Evolutionary conservation across 2,797 vertebrate genomes (phyloP).

Genomic region (Pyrocephalus nanus): DNA sequence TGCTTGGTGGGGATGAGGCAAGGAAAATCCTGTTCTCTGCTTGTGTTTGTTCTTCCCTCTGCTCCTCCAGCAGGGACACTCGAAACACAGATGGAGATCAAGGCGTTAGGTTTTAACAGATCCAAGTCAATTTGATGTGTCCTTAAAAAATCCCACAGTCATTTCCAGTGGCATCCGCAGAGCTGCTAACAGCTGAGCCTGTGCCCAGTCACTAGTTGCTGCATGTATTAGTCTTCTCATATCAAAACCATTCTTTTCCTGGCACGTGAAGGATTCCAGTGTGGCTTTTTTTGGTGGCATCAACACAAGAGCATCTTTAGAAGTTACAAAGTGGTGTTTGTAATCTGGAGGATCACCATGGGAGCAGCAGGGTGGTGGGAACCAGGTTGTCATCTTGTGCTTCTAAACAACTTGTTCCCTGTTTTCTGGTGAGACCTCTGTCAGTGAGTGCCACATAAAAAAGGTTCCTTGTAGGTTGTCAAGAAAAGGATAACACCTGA

Average conservation of each 20-base stretch:
- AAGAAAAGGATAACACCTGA: neutral
- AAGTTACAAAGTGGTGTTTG: neutral
- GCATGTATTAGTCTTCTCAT: neutral
- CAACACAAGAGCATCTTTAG: neutral
- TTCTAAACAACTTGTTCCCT: neutral
- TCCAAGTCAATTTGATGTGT: slow-evolving; percentile 51
- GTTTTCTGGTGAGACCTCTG: neutral
- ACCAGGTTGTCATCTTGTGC: neutral
- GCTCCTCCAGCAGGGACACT: slow-evolving; percentile 46
- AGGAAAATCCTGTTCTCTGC: slow-evolving; percentile 64
- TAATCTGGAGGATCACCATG: neutral
- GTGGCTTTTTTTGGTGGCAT: slow-evolving; percentile 21
- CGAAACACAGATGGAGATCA: slow-evolving; percentile 55
- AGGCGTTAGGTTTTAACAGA: slow-evolving; percentile 39
- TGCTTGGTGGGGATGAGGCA: slow-evolving; percentile 37
- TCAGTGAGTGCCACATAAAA: neutral
- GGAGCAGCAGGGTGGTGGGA: neutral
- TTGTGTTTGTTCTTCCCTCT: slow-evolving; percentile 48
- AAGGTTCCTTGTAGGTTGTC: neutral
- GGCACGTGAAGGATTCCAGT: neutral
- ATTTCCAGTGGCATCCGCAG: slow-evolving; percentile 38
- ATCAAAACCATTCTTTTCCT: neutral
- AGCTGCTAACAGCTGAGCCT: neutral
- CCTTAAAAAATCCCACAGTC: slow-evolving; percentile 53
- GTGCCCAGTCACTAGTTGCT: slow-evolving; percentile 37